phyloP scores from a whole-genome alignment of 1,140 invertebrate species.

The Aphidius gifuensis region DNA sequence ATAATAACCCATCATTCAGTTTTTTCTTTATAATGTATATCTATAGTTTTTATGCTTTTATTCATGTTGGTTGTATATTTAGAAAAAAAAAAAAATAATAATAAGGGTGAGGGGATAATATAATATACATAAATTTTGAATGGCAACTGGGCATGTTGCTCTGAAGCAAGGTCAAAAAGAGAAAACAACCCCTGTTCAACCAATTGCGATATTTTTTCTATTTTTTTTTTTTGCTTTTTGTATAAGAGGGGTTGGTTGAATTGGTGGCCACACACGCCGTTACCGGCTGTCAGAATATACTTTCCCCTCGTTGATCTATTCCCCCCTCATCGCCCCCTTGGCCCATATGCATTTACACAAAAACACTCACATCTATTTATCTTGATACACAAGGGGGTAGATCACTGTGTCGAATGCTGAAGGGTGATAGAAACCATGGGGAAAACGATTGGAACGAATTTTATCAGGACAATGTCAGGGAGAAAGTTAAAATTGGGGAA shows the following conservation, averaged over 20 bases:
- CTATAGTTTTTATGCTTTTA: neutral
- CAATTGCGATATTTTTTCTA: slow-evolving; percentile 5
- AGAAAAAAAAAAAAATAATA: neutral
- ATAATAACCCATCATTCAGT: neutral
- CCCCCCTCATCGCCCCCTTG: slow-evolving; percentile 1
- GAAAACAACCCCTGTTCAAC: slow-evolving; percentile 14
- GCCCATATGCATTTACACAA: neutral
- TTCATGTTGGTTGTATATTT: neutral
- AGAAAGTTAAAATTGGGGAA: neutral
- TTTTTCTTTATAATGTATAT: no score
- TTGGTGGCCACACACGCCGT: slow-evolving; percentile 22
- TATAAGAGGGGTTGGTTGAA: slow-evolving; percentile 8
- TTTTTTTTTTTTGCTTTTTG: slow-evolving; percentile 25
- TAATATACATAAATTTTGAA: no score
- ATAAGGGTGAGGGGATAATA: neutral
- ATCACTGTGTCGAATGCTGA: no score
- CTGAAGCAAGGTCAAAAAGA: neutral
- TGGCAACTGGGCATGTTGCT: no score
- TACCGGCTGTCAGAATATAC: neutral
- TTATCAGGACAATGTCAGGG: slow-evolving; percentile 18
- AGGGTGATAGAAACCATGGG: no score
- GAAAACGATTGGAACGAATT: slow-evolving; percentile 7
- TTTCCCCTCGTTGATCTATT: slow-evolving; percentile 24
- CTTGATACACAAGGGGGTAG: no score
- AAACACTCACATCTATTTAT: no score